Conservation (phyloP, 1,140 invertebrate species). For the Dryas iulia region DNA sequence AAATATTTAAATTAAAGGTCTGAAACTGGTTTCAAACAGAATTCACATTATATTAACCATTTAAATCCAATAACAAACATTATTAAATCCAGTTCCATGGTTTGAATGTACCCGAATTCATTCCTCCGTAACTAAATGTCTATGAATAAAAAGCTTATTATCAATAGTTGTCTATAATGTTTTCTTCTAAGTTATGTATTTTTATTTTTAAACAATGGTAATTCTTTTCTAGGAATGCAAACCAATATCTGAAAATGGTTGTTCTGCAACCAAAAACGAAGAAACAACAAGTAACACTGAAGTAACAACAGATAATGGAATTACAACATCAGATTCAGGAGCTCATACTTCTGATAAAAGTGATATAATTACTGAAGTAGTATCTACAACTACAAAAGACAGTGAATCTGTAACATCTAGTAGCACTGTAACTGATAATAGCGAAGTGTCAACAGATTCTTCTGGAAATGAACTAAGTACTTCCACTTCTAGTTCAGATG, state of each 20-base stretch:
- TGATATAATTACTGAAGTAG: not conserved
- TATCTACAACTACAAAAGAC: conserved; percentile 11
- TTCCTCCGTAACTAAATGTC: too few species aligned
- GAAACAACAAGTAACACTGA: not conserved
- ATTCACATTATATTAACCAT: too few species aligned
- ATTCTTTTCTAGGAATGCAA: conserved; percentile 24
- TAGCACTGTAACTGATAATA: not conserved
- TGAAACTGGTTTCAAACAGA: too few species aligned
- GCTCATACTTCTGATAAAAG: not conserved
- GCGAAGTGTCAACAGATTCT: conserved; percentile 4
- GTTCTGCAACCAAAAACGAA: conserved; percentile 27
- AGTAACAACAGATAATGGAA: conserved; percentile 9
- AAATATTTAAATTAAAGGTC: too few species aligned
- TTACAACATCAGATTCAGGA: not conserved
- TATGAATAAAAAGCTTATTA: too few species aligned
- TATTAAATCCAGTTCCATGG: too few species aligned
- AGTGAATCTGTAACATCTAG: conserved; percentile 4
- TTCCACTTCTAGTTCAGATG: not conserved
- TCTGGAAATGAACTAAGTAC: not conserved
- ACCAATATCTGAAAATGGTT: conserved; percentile 37
- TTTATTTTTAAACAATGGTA: too few species aligned
- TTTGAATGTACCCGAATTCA: too few species aligned
- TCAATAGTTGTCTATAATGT: not conserved
- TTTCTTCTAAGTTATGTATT: too few species aligned
- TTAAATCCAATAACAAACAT: conserved; percentile 36